Base-by-base conservation (phyloP, 2,113 vertebrate genomes). In the Chunga burmeisteri region DNA sequence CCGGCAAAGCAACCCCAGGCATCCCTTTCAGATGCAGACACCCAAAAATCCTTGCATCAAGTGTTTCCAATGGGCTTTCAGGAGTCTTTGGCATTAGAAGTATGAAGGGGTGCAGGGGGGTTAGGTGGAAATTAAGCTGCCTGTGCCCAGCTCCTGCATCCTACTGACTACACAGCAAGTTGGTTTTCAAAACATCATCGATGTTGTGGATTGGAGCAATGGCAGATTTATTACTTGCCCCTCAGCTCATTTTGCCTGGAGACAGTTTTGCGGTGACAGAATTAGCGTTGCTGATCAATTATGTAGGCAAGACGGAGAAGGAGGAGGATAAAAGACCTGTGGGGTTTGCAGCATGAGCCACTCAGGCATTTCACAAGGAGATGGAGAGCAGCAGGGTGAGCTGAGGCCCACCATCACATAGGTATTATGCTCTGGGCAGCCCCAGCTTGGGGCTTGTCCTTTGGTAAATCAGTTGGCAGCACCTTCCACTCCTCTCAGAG, bases 1-100 rank as follows among this genome's bases (percentile, higher is more conserved):
- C 16, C 2, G 1, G 18, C 29, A 83, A 79, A 83, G 38, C 62
- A 58, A 11, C 11, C 7, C 30, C 0, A 0, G 16, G 13, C 26
- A 42, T 15, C 47, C 19, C 8, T 86, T 71, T 38, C 34, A 75
- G 34, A 38, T 11, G 34, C 10, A 67, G 56, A 22, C 16, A 44
- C 13, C 18, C 40, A 1, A 26, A 65, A 71, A 26, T 62, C 30
- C n/a, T 67, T 13, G 20, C 11, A 53, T 17, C 7, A 3, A 13
- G 16, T 38, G 4, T 84, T 59, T 78, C 7, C 22, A 40, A 4
- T 6, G 21, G 22, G 9, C 6, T 83, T 86, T 21, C 30, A 36
- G 34, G 67, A 38, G 8, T 3, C 27, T 72, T 80, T 68, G 23
- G 18, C 38, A 15, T 6, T 12, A 30, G 30, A 53, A 75, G 2